phyloP scores from a whole-genome alignment of 1,140 invertebrate genomes.

The Drosophila subpulchrella region DNA sequence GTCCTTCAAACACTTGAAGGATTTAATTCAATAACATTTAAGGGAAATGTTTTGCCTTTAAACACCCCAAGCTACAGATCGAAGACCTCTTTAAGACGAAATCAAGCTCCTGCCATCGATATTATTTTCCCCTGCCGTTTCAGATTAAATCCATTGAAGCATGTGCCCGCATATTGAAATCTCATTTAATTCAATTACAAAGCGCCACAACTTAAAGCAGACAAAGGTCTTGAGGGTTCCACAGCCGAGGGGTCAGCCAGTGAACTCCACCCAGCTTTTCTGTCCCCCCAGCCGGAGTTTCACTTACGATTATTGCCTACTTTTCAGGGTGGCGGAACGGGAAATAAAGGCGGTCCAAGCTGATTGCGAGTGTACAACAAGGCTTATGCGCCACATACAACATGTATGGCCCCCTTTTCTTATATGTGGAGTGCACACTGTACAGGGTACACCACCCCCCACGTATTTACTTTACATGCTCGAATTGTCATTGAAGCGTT shows the following conservation, averaged over 20 bases:
- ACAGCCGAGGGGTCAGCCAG: slow-evolving; percentile 15
- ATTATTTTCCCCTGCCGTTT: slow-evolving; percentile 1
- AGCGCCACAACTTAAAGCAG: slow-evolving; percentile 75
- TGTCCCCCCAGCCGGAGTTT: slow-evolving; percentile 38
- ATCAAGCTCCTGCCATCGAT: slow-evolving; percentile 27
- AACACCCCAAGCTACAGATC: background rate
- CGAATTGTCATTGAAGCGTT: slow-evolving; percentile 83
- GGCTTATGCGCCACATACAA: slow-evolving; percentile 78
- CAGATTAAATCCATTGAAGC: slow-evolving; percentile 45
- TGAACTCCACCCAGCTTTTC: slow-evolving; percentile 3
- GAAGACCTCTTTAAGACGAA: slow-evolving; percentile 15
- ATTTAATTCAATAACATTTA: slow-evolving; percentile 3
- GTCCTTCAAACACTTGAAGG: background rate
- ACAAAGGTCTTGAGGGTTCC: slow-evolving; percentile 33
- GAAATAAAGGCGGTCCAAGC: slow-evolving; percentile 42
- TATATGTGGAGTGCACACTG: background rate
- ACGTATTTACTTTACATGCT: slow-evolving; percentile 70
- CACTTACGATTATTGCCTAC: slow-evolving; percentile 82
- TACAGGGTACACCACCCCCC: background rate
- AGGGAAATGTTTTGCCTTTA: background rate
- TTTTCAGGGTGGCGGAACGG: slow-evolving; percentile 42
- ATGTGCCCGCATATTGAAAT: slow-evolving; percentile 73
- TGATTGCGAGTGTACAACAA: slow-evolving; percentile 70
- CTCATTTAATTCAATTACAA: slow-evolving; percentile 80
- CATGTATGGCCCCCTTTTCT: slow-evolving; percentile 53